Percentiles rank a stretch among this genome's conserved stretches.
phyloP scores from a whole-genome alignment of 2,888 invertebrate species.

The Fragum whitleyi region DNA sequence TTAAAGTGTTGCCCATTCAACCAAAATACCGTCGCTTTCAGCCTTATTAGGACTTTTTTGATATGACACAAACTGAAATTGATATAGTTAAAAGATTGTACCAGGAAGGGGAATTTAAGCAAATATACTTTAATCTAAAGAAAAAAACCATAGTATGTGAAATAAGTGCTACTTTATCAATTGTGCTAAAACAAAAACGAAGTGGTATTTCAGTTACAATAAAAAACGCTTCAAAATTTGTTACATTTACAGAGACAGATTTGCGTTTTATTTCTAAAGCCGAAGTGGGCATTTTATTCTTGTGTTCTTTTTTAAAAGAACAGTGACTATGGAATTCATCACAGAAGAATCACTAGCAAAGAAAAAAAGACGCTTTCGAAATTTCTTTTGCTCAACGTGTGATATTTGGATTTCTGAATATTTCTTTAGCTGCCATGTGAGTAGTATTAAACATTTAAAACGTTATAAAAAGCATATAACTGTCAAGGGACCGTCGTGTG shows the following conservation, averaged over 20 bases:
- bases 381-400: conserved; percentile 10
- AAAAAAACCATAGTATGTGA: conserved; percentile 1
- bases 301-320: conserved; percentile 9
- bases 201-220: conserved; percentile 10
- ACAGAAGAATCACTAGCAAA: background rate
- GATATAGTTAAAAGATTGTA: conserved; percentile 5
- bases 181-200: background rate
- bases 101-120: conserved; percentile 13
- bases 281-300: conserved; percentile 4
- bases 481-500: background rate
- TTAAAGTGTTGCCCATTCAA: background rate
- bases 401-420: conserved; percentile 11
- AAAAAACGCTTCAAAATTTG: conserved; percentile 22
- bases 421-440: conserved; percentile 3
- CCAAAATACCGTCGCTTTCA: conserved; percentile 15
- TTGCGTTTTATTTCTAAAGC: conserved; percentile 9
- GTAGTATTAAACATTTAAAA: conserved; percentile 2
- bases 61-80: conserved; percentile 8
- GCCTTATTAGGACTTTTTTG: conserved; percentile 2
- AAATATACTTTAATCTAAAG: background rate
- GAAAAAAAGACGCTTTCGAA: conserved; percentile 6
- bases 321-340: conserved; percentile 7
- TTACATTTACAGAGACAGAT: conserved; percentile 5
- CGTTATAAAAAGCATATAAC: conserved; percentile 1
- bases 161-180: background rate